Evolutionary conservation across 2,888 invertebrate genomes (phyloP).

Genomic region (Meteorus cinctellus): DNA sequence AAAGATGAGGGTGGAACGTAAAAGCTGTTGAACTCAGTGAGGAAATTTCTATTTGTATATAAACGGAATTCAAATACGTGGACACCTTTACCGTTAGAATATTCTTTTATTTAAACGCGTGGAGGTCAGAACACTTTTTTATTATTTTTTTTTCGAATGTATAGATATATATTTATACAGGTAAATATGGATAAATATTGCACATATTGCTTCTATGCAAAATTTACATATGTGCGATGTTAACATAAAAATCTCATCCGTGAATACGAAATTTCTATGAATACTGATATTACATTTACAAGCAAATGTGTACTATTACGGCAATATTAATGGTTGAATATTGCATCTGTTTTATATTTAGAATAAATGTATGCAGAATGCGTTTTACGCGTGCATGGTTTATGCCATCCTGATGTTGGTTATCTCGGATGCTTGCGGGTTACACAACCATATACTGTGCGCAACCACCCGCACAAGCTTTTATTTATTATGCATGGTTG

Average conservation of each 20-base stretch:
- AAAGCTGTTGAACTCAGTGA: background rate
- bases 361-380: background rate
- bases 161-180: background rate
- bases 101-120: background rate
- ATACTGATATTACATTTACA: constrained; percentile 12
- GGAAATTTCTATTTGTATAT: background rate
- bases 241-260: background rate
- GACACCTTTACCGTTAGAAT: background rate
- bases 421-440: background rate
- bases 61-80: background rate
- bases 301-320: constrained; percentile 38
- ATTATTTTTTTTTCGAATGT: background rate
- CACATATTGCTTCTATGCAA: background rate
- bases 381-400: background rate
- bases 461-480: constrained; percentile 13
- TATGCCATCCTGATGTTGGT: constrained; percentile 7
- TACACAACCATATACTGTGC: constrained; percentile 5
- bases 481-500: constrained; percentile 34
- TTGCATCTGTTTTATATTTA: background rate
- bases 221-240: constrained; percentile 5
- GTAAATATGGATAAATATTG: background rate
- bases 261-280: constrained; percentile 13
- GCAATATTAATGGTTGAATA: constrained; percentile 43
- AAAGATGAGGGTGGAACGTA: background rate
- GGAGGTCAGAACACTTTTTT: background rate